Evolutionary conservation across 2,113 vertebrate species (phyloP), one percentile per base, ranked within the genome.

Genomic region (Mohoua ochrocephala): DNA sequence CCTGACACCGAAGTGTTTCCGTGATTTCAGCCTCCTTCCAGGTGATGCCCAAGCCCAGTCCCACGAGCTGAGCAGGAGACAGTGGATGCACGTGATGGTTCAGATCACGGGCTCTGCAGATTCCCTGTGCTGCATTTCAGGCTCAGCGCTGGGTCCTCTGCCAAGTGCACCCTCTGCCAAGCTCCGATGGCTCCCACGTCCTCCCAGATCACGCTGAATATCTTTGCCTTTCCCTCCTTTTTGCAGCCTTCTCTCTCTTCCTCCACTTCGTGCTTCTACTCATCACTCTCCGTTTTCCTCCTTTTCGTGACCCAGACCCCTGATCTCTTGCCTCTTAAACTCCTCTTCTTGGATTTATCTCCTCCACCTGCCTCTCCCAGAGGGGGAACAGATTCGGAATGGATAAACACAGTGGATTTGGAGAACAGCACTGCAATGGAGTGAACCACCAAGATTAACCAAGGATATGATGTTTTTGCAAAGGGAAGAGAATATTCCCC

Each of bases 1-100:
- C 56, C 37, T 71, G 75, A 45, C 37, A 75, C 47, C 13, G 21
- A 67, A 44, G 53, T 18, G 37, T 88, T 89, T 64, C 57, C 41
- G 63, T 65, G 6, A 64, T 68, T 91, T 85, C 54, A 69, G 45
- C 31, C 87, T 67, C 60, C 54, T 87, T 53, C 78, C 20, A 27
- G 52, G 15, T 61, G 44, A 54, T 13, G 6, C 15, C 69, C 60
- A 45, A 73, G 35, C 54, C 65, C 45, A 42, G 23, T 16, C 20
- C 54, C 57, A 12, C 13, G 49, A 60, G 64, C 8, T 18, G 41
- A 65, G 56, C 35, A 81, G 53, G 53, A 61, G 59, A 14, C 9
- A 41, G 14, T 1, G 28, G 64, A 64, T 15, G 14, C 13, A 22
- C 4, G 0, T 2, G 5, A 10, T 47, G 16, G 20, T 33, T 60